Evolutionary conservation across 2,888 invertebrate genomes (phyloP).

Genomic region (Stenolophus ochropezus): DNA sequence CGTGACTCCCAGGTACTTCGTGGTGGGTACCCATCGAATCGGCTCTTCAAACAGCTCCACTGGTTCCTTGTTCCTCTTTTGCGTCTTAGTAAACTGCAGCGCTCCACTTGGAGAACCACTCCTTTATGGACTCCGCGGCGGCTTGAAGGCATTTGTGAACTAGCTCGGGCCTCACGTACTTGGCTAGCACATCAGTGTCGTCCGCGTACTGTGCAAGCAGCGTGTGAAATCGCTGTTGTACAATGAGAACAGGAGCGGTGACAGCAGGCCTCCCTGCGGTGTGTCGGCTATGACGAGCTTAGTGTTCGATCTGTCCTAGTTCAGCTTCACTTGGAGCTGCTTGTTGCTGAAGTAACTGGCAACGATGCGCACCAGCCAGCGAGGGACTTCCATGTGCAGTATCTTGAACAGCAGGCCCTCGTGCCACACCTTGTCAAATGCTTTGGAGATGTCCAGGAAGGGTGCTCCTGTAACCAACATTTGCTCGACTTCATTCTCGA

Average conservation of each 20-base stretch:
- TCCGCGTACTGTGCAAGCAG: constrained; percentile 60
- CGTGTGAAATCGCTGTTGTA: constrained; percentile 63
- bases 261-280: constrained; percentile 64
- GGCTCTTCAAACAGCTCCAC: background rate
- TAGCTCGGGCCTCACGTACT: background rate
- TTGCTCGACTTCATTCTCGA: background rate
- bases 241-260: constrained; percentile 63
- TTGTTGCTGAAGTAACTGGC: constrained; percentile 62
- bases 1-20: constrained; percentile 4
- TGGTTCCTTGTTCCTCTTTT: background rate
- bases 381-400: constrained; percentile 58
- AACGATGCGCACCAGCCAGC: constrained; percentile 62
- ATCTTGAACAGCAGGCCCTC: constrained; percentile 64
- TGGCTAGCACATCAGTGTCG: constrained; percentile 60
- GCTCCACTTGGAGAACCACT: constrained; percentile 57
- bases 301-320: constrained; percentile 51
- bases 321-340: constrained; percentile 62
- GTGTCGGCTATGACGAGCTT: constrained; percentile 64
- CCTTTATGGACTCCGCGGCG: background rate
- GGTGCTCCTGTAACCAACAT: constrained; percentile 63
- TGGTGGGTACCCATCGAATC: background rate
- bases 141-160: constrained; percentile 35
- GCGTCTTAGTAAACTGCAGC: constrained; percentile 43
- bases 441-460: constrained; percentile 66
- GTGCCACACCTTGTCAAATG: constrained; percentile 67